A percentile compares a stretch with the other conserved stretches of the same genome.
Conservation (phyloP, 2,797 vertebrate species). For the Neomorphus geoffroyi region DNA sequence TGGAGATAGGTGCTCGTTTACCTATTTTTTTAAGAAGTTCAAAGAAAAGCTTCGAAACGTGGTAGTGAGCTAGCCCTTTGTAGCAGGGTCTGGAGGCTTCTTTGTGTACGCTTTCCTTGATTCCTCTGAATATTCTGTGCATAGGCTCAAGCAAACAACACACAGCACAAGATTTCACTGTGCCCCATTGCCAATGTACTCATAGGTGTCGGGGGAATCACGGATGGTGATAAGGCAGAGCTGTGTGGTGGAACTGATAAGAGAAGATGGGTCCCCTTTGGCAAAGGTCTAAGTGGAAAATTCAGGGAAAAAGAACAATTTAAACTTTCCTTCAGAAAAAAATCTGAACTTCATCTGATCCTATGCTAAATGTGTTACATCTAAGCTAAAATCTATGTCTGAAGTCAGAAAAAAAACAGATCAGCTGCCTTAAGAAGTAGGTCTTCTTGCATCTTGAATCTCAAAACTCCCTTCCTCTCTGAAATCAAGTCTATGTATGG, state of each 20-base stretch:
- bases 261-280: background rate
- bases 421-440: background rate
- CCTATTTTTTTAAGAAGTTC: background rate
- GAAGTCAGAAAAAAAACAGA: background rate
- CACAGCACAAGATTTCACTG: background rate
- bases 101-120: background rate
- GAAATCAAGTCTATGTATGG: background rate
- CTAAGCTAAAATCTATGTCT: background rate
- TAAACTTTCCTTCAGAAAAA: background rate
- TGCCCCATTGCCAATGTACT: background rate
- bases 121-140: background rate
- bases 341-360: background rate
- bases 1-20: background rate
- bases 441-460: background rate
- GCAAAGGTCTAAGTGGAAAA: background rate
- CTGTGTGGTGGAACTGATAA: background rate
- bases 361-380: background rate
- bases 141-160: background rate
- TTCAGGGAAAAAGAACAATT: background rate
- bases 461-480: background rate
- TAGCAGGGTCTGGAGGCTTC: background rate
- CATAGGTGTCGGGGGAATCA: background rate
- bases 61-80: background rate
- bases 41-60: background rate
- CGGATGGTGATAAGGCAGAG: fast-evolving